Percentiles rank a stretch among this genome's conserved stretches.
phyloP scores from a whole-genome alignment of 2,113 vertebrate species.

The Ictalurus punctatus region DNA sequence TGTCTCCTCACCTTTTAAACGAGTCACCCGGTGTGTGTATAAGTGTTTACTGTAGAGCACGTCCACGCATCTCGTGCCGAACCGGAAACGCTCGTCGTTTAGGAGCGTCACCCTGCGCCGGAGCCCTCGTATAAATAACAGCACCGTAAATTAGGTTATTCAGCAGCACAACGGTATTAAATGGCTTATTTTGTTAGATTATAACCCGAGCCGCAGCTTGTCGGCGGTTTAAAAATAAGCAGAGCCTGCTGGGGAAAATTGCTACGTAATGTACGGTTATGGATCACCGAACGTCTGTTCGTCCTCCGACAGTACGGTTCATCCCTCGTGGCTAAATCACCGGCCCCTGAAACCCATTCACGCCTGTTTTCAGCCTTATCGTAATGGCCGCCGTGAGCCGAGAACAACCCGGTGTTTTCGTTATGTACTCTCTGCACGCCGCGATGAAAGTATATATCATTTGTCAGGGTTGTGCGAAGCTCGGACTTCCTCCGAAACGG shows the following conservation, averaged over 20 bases:
- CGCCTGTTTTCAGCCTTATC: not conserved
- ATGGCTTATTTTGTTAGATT: not conserved
- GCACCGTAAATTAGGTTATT: not conserved
- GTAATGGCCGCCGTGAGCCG: not conserved
- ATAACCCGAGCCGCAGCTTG: slow-evolving; percentile 60
- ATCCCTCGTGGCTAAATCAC: not conserved
- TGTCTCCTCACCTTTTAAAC: too few species aligned
- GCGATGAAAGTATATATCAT: not conserved
- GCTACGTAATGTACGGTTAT: slow-evolving; percentile 22
- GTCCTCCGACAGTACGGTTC: not conserved
- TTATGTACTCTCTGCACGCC: not conserved
- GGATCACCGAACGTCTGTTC: not conserved
- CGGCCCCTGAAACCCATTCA: not conserved
- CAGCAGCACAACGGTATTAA: not conserved
- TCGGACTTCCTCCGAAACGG: not conserved
- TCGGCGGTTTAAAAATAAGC: slow-evolving; percentile 63
- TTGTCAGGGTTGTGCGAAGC: not conserved
- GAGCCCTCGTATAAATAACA: not conserved
- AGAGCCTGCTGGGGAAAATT: slow-evolving; percentile 22
- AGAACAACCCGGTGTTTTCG: not conserved
- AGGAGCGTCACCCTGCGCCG: not conserved
- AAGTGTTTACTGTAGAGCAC: too few species aligned
- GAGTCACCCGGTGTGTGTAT: too few species aligned
- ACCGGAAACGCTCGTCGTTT: not conserved
- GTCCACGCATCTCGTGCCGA: slow-evolving; percentile 18